These are phyloP conservation scores for Thaleichthys pacificus DNA, from an alignment of 2,797 vertebrate species.

Conservation along the genomic window DNA sequence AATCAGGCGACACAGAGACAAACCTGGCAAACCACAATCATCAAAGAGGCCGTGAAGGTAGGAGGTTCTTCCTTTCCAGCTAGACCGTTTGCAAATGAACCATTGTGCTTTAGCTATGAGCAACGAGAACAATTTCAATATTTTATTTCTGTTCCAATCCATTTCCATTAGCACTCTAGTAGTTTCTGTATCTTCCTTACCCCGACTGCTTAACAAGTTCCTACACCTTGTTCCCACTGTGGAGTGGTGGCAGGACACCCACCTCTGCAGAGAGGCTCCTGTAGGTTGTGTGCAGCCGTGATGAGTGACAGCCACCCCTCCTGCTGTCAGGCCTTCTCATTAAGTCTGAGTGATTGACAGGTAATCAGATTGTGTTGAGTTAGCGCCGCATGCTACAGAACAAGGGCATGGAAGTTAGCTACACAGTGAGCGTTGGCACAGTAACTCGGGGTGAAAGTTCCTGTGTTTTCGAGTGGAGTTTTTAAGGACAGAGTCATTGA, in stretches of 20 bases:
- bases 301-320: constrained; percentile 54
- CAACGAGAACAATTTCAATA: too few species aligned
- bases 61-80: constrained; percentile 35
- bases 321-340: constrained; percentile 61
- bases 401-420: constrained; percentile 12
- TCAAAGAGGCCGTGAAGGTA: constrained; percentile 64
- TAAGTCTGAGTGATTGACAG: constrained; percentile 63
- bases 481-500: constrained; percentile 45
- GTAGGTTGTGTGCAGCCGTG: constrained; percentile 47
- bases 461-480: background rate
- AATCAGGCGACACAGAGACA: constrained; percentile 28
- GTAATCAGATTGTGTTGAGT: constrained; percentile 71
- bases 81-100: too few species aligned
- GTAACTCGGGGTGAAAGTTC: background rate
- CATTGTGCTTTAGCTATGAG: too few species aligned
- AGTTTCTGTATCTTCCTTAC: background rate
- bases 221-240: too few species aligned
- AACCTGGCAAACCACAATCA: constrained; percentile 47
- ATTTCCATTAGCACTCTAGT: too few species aligned
- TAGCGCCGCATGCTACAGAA: constrained; percentile 39
- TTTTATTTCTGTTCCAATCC: too few species aligned
- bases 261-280: constrained; percentile 18
- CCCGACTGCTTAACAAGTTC: too few species aligned
- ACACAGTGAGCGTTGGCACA: background rate
- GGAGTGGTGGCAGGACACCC: too few species aligned